Base-by-base conservation (phyloP, 2,888 invertebrate genomes). In the Dichetophora obliterata region DNA sequence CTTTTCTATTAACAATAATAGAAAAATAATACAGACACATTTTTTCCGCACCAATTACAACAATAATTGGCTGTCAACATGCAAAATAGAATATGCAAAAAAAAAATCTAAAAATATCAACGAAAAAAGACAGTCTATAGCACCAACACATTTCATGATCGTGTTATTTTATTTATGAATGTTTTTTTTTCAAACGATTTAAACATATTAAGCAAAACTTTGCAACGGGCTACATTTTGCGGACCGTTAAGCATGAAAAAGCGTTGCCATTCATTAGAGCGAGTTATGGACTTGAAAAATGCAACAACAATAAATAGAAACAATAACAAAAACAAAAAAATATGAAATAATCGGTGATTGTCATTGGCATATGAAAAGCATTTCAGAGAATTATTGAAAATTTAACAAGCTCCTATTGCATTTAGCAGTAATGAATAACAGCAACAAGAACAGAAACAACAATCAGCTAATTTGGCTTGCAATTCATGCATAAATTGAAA, bases 161-260 rank as follows among this genome's bases (percentile, higher is more conserved):
- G 37, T 37, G 5, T 37, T 5, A 37, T 37, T 5, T 8, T 37
- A 37, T 37, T 37, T 37, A 5, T 37, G 6, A 6, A 8, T 5
- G 4, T 43, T 43, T 43, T 43, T 43, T 43, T 43, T 37, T 37
- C 8, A 37, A 31, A 37, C 37, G 6, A 5, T 37, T 37, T 37
- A 37, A 37, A 43, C 43, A 43, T 11, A 11, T 43, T 43, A 11
- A 43, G 43, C 43, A 43, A 43, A 43, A 43, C 43, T 43, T 43
- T 43, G 43, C 14, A 43, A 14, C 43, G 19, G 19, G 14, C 27
- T 59, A 27, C 43, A 66, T 66, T 66, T 66, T 66, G 66, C 43
- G 66, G 66, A 14, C 43, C 31, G 43, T 22, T 66, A 37, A 34
- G 66, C 66, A 37, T 66, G 66, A 66, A 66, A 66, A 34, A 37